Evolutionary conservation across 1,140 invertebrate genomes (phyloP).

Genomic region (Dendrolimus kikuchii): DNA sequence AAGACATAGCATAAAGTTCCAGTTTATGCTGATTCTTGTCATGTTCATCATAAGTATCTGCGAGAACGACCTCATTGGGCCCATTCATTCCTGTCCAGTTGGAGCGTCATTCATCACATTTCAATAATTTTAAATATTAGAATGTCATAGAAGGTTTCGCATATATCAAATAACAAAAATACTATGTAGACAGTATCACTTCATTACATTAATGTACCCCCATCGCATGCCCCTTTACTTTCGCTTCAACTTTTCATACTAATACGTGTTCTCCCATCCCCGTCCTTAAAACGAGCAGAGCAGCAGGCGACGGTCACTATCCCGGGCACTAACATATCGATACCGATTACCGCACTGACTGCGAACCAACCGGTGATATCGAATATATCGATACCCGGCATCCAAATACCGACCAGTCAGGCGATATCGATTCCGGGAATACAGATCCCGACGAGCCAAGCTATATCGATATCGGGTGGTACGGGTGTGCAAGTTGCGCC

Average conservation of each 20-base stretch:
- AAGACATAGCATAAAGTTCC: too few species aligned
- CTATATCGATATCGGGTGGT: conserved; percentile 35
- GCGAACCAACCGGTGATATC: conserved; percentile 41
- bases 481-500: conserved; percentile 18
- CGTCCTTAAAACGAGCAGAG: conserved; percentile 33
- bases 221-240: conserved; percentile 21
- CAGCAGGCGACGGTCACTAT: conserved; percentile 72
- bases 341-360: conserved; percentile 30
- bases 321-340: conserved; percentile 74
- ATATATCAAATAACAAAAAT: neutral
- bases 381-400: conserved; percentile 43
- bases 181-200: neutral
- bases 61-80: too few species aligned
- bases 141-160: too few species aligned
- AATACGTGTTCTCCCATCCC: conserved; percentile 49
- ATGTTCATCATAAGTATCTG: too few species aligned
- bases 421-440: conserved; percentile 64
- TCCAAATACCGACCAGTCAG: conserved; percentile 31
- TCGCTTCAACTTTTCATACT: conserved; percentile 48
- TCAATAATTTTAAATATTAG: too few species aligned
- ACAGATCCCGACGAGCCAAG: conserved; percentile 40
- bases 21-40: too few species aligned
- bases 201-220: conserved; percentile 3
- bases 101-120: too few species aligned
- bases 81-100: too few species aligned